Percentiles rank a stretch among this genome's conserved stretches.
Conservation (phyloP, 2,797 vertebrate genomes). For the Channallabes apus region DNA sequence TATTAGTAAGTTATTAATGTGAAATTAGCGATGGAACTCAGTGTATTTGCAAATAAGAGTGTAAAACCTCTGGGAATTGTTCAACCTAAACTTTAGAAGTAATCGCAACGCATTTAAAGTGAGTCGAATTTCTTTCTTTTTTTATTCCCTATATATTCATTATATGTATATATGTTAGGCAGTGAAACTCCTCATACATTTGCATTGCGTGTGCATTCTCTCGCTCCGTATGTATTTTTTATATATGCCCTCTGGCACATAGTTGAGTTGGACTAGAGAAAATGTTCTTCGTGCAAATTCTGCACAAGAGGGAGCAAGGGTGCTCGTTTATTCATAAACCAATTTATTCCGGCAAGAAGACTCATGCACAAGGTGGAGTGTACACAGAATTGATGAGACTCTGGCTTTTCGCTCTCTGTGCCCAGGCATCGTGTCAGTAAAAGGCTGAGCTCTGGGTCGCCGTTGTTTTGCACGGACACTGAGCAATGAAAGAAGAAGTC, state of each 20-base stretch:
- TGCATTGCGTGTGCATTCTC: constrained; percentile 77
- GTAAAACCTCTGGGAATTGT: background rate
- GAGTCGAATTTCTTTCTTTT: constrained; percentile 55
- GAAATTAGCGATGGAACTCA: background rate
- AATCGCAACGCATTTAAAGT: constrained; percentile 41
- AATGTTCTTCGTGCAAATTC: constrained; percentile 77
- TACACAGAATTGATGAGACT: constrained; percentile 80
- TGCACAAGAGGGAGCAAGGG: constrained; percentile 74
- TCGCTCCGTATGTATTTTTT: constrained; percentile 83
- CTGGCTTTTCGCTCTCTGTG: constrained; percentile 60
- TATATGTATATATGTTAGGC: constrained; percentile 67
- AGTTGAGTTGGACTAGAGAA: constrained; percentile 78
- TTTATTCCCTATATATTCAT: constrained; percentile 55
- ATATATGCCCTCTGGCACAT: constrained; percentile 80
- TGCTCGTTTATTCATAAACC: constrained; percentile 84
- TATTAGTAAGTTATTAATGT: background rate
- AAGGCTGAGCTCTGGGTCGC: constrained; percentile 63
- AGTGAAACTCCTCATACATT: constrained; percentile 76
- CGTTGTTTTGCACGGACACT: constrained; percentile 64
- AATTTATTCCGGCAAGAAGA: constrained; percentile 80
- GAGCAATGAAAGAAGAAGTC: constrained; percentile 57
- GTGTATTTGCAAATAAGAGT: background rate
- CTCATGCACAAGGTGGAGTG: constrained; percentile 68
- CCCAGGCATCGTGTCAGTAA: constrained; percentile 65
- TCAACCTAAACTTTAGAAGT: background rate